Evolutionary conservation across 1,140 invertebrate genomes (phyloP), one percentile per base, ranked within the genome.

Genomic region (Ditylenchus dipsaci): DNA sequence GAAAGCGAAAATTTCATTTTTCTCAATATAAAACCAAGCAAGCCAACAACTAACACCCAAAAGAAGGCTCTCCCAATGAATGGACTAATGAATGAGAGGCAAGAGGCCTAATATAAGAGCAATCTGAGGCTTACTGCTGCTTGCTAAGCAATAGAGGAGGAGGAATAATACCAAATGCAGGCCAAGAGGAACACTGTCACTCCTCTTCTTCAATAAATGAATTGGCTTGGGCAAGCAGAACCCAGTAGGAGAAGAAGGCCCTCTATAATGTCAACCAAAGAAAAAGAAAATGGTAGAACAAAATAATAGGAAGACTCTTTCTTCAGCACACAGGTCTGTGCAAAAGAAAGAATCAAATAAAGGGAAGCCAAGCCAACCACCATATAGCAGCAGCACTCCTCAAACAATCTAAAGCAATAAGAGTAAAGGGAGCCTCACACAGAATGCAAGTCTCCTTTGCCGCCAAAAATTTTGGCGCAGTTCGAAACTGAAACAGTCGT

Each of bases 151-250:
- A 38, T 38, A 11, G 33, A 38, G 33, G 11, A 38, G 11, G 33
- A 38, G 11, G 3, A 38, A 38, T 38, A 38, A 38, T 11, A n/a
- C 33, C 33, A 38, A 53, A 53, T 53, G 23, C 49, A 53, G 23
- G 49, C 49, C n/a, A 53, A 53, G 49, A 19, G 49, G 49, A 38
- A 38, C 33, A 38, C 33, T 38, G 33, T 38, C 33, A 38, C 33
- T 38, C 49, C 15, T 26, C 15, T 53, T 19, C n/a, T 53, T 53
- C 49, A 53, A 7, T 53, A 15, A 53, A 19, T 53, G 49, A 53
- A 53, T 53, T 53, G 49, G 49, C 49, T 17, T 53, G 49, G 49
- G 49, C 49, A 53, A 53, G 49, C n/a, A 53, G n/a, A 53, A 53
- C 49, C 3, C 49, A 21, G n/a, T 7, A 26, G 23, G 15, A 21